Evolutionary conservation across 2,113 vertebrate species (phyloP).

Genomic region (Pterocles gutturalis): DNA sequence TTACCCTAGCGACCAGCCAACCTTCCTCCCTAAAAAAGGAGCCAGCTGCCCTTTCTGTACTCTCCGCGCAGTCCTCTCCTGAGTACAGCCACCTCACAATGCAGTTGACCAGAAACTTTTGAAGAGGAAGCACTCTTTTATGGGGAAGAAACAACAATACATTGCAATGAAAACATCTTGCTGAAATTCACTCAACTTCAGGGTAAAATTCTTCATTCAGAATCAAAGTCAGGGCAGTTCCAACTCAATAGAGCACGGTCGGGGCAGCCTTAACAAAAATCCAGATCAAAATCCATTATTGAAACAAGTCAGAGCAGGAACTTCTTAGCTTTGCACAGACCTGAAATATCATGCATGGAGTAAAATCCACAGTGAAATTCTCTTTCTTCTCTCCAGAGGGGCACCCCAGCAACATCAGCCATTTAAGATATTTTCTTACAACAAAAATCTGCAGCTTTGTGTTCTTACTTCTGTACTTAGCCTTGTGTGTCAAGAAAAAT

Average conservation of each 20-base stretch:
- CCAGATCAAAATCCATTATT: neutral
- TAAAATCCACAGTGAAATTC: neutral
- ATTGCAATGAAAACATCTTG: neutral
- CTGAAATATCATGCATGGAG: neutral
- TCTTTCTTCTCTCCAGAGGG: neutral
- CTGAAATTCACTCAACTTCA: neutral
- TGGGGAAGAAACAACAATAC: rapidly evolving
- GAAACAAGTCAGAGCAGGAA: neutral
- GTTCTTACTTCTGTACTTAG: neutral
- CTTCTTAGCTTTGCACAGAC: neutral
- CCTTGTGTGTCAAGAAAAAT: neutral
- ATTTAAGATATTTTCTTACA: neutral
- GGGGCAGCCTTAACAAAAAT: neutral
- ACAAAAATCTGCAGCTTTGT: neutral
- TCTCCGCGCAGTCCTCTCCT: neutral
- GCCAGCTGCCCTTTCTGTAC: neutral
- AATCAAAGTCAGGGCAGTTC: neutral
- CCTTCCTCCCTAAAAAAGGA: neutral
- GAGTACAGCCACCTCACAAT: rapidly evolving
- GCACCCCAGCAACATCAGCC: neutral
- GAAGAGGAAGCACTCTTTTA: neutral
- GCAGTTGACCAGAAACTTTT: neutral
- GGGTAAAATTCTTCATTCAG: neutral
- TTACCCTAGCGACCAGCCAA: neutral
- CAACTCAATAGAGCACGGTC: rapidly evolving